Evolutionary conservation across 64 coral and sea anemone genomes (phyloP), one percentile per base, ranked within the genome.

Genomic region (Acropora tenuis): DNA sequence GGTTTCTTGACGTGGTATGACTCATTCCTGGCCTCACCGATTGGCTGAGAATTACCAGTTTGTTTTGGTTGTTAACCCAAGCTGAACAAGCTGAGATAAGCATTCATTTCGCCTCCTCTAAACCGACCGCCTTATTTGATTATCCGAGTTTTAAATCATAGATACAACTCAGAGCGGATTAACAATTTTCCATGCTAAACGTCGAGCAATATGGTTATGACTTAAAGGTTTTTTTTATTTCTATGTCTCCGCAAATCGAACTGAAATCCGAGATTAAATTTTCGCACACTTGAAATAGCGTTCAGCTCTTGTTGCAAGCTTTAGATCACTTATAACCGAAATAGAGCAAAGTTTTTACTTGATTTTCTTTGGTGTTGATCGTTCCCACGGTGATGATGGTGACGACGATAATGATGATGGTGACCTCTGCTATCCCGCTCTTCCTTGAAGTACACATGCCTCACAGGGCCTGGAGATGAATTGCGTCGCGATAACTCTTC

Each of bases 361-460:
- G 57, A 15, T 30, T 67, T 66, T 18, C 10, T 43, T 10, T 71
- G 1, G 7, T 83, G 60, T n/a, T 69, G 81, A 48, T 69, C 16
- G 18, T 45, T 44, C 10, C 52, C 10, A 3, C 49, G 82, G 48
- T 69, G 81, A 81, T 60, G 79, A 60, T 41, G 78, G 15, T 81
- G 61, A 48, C 30, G 30, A 30, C 30, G 30, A 30, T 84, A 44
- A 48, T 84, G 63, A 20, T 19, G 61, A 9, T 71, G 82, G 42
- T 84, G 82, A 30, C 43, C 61, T 30, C 49, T 84, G 17, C 20
- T 2, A 69, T 4, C 19, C 6, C 44, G 45, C 43, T 45, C 16
- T 2, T 84, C 82, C 45, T 69, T 71, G 61, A 84, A 60, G 6
- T 69, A 84, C 16, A 84, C 82, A 13, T 84, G 43, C 19, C 59